Conservation (phyloP, 2,888 invertebrate genomes). For the Dichetophora obliterata region DNA sequence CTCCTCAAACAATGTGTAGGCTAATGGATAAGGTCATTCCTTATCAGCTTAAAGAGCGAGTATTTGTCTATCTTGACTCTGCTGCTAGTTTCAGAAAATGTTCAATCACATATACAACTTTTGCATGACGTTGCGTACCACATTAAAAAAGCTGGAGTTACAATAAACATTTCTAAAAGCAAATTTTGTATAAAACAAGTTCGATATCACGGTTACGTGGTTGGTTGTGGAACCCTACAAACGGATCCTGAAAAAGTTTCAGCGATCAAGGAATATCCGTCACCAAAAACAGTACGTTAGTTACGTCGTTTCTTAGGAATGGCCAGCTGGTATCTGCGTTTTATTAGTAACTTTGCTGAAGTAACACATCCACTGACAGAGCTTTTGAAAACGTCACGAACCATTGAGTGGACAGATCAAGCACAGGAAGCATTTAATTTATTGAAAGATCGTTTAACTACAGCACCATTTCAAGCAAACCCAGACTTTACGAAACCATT, state of each 20-base stretch:
- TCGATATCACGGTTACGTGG: background rate
- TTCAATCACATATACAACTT: background rate
- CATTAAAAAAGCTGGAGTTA: background rate
- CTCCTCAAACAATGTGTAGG: constrained; percentile 1
- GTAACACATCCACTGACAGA: background rate
- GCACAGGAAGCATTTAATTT: constrained; percentile 18
- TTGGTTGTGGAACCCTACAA: background rate
- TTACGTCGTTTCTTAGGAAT: background rate
- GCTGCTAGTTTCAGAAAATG: background rate
- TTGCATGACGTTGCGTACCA: background rate
- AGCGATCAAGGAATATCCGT: background rate
- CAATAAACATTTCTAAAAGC: background rate
- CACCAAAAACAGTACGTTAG: background rate
- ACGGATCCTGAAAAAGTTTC: background rate
- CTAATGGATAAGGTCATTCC: background rate
- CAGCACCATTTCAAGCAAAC: constrained; percentile 40
- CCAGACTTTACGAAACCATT: constrained; percentile 42
- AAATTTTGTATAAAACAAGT: background rate
- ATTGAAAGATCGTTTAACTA: constrained; percentile 36
- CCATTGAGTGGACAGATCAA: background rate
- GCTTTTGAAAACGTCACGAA: background rate
- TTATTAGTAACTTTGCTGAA: background rate
- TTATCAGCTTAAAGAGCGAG: background rate
- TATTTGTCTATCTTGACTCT: background rate
- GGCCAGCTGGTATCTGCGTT: background rate